These are phyloP conservation scores for Halictus rubicundus DNA, from an alignment of 1,140 invertebrate genomes.

Conservation along the genomic window DNA sequence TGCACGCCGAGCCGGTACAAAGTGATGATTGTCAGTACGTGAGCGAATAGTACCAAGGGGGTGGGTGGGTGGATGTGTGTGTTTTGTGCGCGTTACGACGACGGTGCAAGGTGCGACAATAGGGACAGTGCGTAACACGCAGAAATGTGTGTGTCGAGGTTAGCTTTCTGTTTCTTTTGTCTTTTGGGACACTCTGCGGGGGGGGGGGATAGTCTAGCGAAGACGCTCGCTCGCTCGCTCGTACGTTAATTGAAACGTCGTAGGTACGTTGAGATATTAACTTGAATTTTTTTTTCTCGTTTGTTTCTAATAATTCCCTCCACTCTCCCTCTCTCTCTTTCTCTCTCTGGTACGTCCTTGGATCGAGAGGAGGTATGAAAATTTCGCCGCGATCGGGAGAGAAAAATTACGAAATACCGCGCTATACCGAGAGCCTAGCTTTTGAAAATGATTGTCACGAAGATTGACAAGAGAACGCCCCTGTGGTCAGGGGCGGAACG, in stretches of 20 bases:
- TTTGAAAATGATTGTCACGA: slow-evolving; percentile 75
- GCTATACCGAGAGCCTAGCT: slow-evolving; percentile 52
- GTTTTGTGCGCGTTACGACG: too few relatives aligned
- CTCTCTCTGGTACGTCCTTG: slow-evolving; percentile 13
- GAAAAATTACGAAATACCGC: slow-evolving; percentile 15
- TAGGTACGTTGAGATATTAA: slow-evolving; percentile 64
- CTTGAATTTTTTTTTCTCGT: slow-evolving; percentile 3
- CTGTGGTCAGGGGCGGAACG: slow-evolving; percentile 7
- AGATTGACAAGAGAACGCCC: slow-evolving; percentile 61
- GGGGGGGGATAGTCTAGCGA: slow-evolving; percentile 4
- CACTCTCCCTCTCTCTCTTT: slow-evolving; percentile 20
- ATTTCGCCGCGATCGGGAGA: slow-evolving; percentile 43
- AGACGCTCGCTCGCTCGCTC: slow-evolving; percentile 39
- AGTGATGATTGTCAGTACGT: slow-evolving; percentile 60
- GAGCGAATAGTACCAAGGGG: slow-evolving; percentile 34
- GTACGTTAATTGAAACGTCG: slow-evolving; percentile 74
- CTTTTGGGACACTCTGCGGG: too few relatives aligned
- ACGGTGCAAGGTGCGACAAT: slow-evolving; percentile 5
- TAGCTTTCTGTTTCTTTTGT: not conserved
- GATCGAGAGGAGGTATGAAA: slow-evolving; percentile 20
- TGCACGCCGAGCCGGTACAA: slow-evolving; percentile 31
- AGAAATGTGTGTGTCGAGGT: slow-evolving; percentile 28
- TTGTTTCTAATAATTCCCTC: too few relatives aligned
- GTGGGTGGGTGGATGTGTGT: too few relatives aligned
- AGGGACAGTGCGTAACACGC: not conserved